A percentile compares a stretch with the other conserved stretches of the same genome.
Conservation (phyloP, 1,140 invertebrate species). For the Wiebesia pumilae region DNA sequence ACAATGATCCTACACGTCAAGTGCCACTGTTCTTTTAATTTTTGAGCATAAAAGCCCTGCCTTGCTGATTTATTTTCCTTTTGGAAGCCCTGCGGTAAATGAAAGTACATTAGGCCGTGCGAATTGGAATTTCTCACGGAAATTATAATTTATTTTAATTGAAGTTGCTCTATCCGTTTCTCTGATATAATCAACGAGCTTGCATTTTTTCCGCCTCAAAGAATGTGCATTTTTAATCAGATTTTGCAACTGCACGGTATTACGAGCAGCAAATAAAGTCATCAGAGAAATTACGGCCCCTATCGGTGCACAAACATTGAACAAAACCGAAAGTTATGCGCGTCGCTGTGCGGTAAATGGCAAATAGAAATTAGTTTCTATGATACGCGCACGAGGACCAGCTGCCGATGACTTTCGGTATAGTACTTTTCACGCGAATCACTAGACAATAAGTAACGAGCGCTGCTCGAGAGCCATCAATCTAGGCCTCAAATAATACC, state of each 20-base stretch:
- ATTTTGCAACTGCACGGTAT: background rate
- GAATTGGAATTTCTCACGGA: slow-evolving; percentile 40
- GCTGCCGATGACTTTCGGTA: too few species aligned
- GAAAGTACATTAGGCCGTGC: background rate
- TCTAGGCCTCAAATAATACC: background rate
- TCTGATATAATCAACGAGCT: background rate
- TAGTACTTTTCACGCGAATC: too few species aligned
- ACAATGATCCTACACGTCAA: background rate
- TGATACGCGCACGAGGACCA: too few species aligned
- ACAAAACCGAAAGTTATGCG: too few species aligned
- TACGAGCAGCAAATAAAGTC: background rate
- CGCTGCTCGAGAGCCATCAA: background rate
- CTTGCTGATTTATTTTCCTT: background rate
- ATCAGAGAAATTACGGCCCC: background rate
- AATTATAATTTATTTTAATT: slow-evolving; percentile 36
- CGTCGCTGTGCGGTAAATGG: too few species aligned
- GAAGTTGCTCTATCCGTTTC: background rate
- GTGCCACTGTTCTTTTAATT: background rate
- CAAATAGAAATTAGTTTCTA: too few species aligned
- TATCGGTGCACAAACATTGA: background rate
- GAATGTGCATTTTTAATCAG: slow-evolving; percentile 4
- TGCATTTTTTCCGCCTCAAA: too few species aligned
- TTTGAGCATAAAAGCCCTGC: background rate
- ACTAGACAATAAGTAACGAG: background rate
- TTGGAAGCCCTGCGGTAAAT: background rate